Percentiles rank a stretch among this genome's conserved stretches.
Evolutionary conservation across 2,888 invertebrate genomes (phyloP).

Genomic region (Heliconius ismenius): DNA sequence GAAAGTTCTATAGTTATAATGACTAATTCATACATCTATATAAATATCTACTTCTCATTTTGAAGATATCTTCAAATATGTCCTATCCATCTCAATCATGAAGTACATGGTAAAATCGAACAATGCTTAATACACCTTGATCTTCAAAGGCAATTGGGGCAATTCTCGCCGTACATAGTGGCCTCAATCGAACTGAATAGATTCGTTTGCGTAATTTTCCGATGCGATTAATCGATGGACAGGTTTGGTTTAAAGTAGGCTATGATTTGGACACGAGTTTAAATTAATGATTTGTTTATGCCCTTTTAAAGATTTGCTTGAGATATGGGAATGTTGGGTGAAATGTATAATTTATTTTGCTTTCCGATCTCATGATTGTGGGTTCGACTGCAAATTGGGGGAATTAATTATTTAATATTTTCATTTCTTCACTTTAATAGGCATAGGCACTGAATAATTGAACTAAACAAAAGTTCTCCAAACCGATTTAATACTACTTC

Average conservation of each 20-base stretch:
- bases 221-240: constrained; percentile 56
- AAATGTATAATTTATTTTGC: background rate
- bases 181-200: constrained; percentile 43
- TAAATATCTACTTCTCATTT: background rate
- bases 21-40: background rate
- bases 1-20: background rate
- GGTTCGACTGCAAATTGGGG: too few relatives aligned
- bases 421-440: too few relatives aligned
- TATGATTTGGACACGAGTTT: constrained; percentile 13
- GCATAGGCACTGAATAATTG: too few relatives aligned
- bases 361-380: too few relatives aligned
- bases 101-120: background rate
- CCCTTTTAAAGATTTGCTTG: background rate
- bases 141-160: constrained; percentile 29
- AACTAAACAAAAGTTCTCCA: too few relatives aligned
- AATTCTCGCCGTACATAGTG: constrained; percentile 24
- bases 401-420: too few relatives aligned
- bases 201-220: constrained; percentile 51
- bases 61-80: background rate
- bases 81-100: background rate
- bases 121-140: constrained; percentile 25
- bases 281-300: constrained; percentile 2
- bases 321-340: too few relatives aligned
- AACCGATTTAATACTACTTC: too few relatives aligned
- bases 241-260: constrained; percentile 52